Conservation (phyloP, 2,113 vertebrate genomes). For the Antennarius striatus region DNA sequence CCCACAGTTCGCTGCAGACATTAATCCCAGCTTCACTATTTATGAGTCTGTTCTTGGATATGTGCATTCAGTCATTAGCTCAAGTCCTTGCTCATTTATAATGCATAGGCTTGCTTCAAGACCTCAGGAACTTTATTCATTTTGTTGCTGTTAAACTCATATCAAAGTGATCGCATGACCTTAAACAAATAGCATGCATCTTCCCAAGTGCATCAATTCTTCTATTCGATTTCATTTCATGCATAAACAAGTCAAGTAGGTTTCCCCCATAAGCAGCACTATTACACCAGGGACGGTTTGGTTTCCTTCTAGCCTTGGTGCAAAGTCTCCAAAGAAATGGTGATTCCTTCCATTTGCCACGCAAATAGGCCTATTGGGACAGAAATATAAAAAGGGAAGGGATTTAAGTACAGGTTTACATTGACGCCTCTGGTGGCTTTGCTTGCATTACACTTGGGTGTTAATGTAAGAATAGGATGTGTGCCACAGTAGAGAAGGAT, state of each 20-base stretch:
- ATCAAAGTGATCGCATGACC: conserved; percentile 48
- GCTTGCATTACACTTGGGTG: conserved; percentile 32
- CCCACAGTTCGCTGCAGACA: conserved; percentile 48
- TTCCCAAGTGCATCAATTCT: conserved; percentile 28
- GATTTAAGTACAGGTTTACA: conserved; percentile 30
- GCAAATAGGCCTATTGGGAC: conserved; percentile 19
- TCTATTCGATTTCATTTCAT: conserved; percentile 25
- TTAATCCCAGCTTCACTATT: conserved; percentile 56
- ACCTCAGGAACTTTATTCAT: conserved; percentile 35
- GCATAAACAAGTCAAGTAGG: conserved; percentile 41
- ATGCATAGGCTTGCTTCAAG: conserved; percentile 17
- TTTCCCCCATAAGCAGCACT: conserved; percentile 12
- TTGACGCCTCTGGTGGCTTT: conserved; percentile 21
- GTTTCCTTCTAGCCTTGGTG: conserved; percentile 18
- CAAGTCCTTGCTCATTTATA: conserved; percentile 37
- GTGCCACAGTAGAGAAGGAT: conserved; percentile 19
- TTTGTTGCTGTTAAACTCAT: conserved; percentile 57
- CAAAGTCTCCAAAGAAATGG: conserved; percentile 26
- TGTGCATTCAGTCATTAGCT: conserved; percentile 29
- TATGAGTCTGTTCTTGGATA: conserved; percentile 31
- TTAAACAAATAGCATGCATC: conserved; percentile 26
- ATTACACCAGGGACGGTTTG: conserved; percentile 30
- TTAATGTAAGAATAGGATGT: conserved; percentile 36
- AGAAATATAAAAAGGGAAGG: conserved; percentile 1
- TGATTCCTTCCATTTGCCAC: conserved; percentile 28